Conservation (phyloP, 2,113 vertebrate species). For the Tupaia chinensis region DNA sequence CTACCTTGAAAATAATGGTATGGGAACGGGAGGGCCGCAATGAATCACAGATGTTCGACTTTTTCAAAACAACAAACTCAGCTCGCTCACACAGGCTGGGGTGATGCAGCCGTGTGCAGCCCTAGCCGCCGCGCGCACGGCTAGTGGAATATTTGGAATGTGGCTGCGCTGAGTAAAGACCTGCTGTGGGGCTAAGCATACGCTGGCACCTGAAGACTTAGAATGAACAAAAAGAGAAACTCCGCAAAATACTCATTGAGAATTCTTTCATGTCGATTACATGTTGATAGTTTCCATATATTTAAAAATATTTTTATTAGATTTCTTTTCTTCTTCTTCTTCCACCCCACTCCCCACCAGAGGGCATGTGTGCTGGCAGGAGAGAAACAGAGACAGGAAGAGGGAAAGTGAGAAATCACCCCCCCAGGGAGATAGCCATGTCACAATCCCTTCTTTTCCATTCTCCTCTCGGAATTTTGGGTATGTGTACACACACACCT, state of each 20-base stretch:
- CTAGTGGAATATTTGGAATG: slow-evolving; percentile 24
- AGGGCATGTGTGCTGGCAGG: no score
- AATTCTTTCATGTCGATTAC: background rate
- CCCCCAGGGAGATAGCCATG: no score
- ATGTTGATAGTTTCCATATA: background rate
- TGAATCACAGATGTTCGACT: background rate
- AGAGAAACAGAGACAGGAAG: no score
- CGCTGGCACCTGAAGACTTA: background rate
- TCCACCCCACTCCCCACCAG: no score
- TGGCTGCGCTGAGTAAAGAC: background rate
- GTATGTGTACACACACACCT: no score
- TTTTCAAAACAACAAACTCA: background rate
- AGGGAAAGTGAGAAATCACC: no score
- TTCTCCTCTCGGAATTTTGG: no score
- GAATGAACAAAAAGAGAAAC: background rate
- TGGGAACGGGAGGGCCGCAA: background rate
- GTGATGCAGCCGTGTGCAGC: background rate
- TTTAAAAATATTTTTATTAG: slow-evolving; percentile 35
- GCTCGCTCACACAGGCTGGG: background rate
- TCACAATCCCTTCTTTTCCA: no score
- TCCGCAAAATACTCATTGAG: background rate
- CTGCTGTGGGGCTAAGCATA: background rate
- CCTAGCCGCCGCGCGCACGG: background rate
- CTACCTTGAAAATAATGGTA: background rate
- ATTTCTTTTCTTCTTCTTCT: slow-evolving; percentile 24